Evolutionary conservation across 1,140 invertebrate genomes (phyloP).

Genomic region (Cepaea nemoralis): DNA sequence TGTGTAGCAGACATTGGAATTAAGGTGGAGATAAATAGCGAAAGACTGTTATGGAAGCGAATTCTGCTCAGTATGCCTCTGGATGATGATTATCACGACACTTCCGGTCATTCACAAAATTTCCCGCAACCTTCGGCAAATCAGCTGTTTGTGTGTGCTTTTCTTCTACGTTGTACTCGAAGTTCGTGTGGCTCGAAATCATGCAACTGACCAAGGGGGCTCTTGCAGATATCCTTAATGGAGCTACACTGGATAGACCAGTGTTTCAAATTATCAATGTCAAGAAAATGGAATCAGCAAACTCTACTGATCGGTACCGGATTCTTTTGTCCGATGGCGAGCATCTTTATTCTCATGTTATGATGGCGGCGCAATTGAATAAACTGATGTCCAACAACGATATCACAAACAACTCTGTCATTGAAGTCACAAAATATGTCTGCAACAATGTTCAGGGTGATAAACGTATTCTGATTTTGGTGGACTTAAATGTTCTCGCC

Average conservation of each 20-base stretch:
- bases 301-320: slow-evolving; percentile 82
- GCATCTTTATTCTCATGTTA: slow-evolving; percentile 86
- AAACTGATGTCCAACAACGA: slow-evolving; percentile 79
- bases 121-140: not conserved
- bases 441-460: slow-evolving; percentile 78
- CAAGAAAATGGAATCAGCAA: slow-evolving; percentile 77
- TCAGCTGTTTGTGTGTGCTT: not conserved
- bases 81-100: no score
- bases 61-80: no score
- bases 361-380: slow-evolving; percentile 92
- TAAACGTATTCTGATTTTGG: slow-evolving; percentile 82
- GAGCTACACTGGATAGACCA: slow-evolving; percentile 25
- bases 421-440: slow-evolving; percentile 84
- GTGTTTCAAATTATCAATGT: slow-evolving; percentile 66
- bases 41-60: no score
- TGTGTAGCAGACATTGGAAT: no score
- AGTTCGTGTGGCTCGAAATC: not conserved
- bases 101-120: not conserved
- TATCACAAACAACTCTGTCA: slow-evolving; percentile 82
- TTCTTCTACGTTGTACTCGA: not conserved
- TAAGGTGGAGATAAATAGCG: no score
- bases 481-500: slow-evolving; percentile 83
- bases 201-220: slow-evolving; percentile 26
- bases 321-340: slow-evolving; percentile 88
- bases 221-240: slow-evolving; percentile 33